Evolutionary conservation across 1,140 invertebrate genomes (phyloP).

Genomic region (Procambarus virginalis): DNA sequence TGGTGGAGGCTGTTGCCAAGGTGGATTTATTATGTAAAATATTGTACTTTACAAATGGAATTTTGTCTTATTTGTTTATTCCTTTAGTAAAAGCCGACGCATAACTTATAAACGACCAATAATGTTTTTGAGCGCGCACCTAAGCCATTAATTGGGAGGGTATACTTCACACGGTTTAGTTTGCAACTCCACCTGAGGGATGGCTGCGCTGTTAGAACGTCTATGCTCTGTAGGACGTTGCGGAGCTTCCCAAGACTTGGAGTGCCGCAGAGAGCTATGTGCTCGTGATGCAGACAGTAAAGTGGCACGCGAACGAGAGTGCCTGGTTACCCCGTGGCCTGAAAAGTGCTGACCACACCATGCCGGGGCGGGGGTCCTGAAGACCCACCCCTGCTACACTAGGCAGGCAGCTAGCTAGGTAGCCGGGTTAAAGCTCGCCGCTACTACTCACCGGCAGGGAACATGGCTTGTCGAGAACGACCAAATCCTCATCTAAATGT

Average conservation of each 20-base stretch:
- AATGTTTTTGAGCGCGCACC: neutral
- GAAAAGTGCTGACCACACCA: conserved; percentile 50
- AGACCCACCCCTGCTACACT: conserved; percentile 42
- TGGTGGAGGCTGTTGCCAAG: conserved; percentile 10
- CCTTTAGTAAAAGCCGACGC: neutral
- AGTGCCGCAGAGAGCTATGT: conserved; percentile 25
- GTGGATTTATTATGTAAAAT: neutral
- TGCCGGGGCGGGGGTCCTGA: conserved; percentile 48
- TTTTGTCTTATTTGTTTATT: neutral
- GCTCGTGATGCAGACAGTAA: conserved; percentile 17
- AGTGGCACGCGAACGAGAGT: conserved; percentile 31
- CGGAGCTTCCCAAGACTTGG: conserved; percentile 16
- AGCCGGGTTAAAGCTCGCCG: conserved; percentile 35
- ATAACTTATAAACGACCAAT: neutral
- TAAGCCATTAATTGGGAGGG: conserved; percentile 16
- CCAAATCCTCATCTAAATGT: conserved; percentile 85
- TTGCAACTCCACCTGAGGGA: conserved; percentile 16
- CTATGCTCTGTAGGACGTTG: conserved; percentile 42
- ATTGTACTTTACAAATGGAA: neutral
- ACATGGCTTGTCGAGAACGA: conserved; percentile 92
- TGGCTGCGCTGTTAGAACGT: conserved; percentile 31
- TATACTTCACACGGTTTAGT: neutral
- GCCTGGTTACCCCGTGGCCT: conserved; percentile 42
- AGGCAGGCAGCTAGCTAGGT: conserved; percentile 45
- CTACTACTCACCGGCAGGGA: conserved; percentile 84